Conservation (phyloP, 1,140 invertebrate genomes). For the Drosophila sulfurigaster region DNA sequence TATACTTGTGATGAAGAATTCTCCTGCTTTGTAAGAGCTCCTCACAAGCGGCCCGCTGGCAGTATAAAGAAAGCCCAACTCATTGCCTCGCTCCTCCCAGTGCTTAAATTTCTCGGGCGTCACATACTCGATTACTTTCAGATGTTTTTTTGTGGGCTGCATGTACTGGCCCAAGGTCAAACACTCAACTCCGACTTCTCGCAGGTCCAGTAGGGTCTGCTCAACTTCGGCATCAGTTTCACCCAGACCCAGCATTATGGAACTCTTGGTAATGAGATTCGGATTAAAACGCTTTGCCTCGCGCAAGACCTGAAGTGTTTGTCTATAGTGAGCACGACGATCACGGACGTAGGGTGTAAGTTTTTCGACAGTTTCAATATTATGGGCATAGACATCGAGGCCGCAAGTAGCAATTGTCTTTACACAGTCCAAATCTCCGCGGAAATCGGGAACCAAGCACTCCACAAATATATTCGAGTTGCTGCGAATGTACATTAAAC, state of each 20-base stretch:
- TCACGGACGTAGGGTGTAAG: slow-evolving; percentile 97
- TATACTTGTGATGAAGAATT: slow-evolving; percentile 94
- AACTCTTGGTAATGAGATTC: slow-evolving; percentile 97
- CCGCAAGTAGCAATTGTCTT: slow-evolving; percentile 92
- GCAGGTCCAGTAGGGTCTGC: slow-evolving; percentile 94
- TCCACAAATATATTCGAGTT: slow-evolving; percentile 96
- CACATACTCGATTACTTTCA: slow-evolving; percentile 98
- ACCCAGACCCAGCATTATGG: slow-evolving; percentile 98
- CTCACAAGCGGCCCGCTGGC: slow-evolving; percentile 98
- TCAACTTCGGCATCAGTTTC: slow-evolving; percentile 96
- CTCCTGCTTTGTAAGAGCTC: slow-evolving; percentile 98
- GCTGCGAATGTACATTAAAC: slow-evolving; percentile 82
- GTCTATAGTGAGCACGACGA: slow-evolving; percentile 91
- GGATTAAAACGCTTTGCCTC: slow-evolving; percentile 93
- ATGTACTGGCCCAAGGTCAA: slow-evolving; percentile 99
- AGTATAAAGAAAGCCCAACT: slow-evolving; percentile 97
- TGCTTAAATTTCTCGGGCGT: slow-evolving; percentile 97
- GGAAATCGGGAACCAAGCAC: slow-evolving; percentile 98
- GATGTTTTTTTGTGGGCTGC: slow-evolving; percentile 98
- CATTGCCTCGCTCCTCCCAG: slow-evolving; percentile 94
- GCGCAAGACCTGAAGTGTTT: slow-evolving; percentile 93
- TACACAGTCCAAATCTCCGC: slow-evolving; percentile 92
- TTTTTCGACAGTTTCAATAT: slow-evolving; percentile 97
- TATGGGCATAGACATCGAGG: slow-evolving; percentile 98
- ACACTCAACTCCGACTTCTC: slow-evolving; percentile 94